These are phyloP conservation scores for Chaetura pelagica DNA, from an alignment of 2,113 vertebrate genomes.

Conservation along the genomic window DNA sequence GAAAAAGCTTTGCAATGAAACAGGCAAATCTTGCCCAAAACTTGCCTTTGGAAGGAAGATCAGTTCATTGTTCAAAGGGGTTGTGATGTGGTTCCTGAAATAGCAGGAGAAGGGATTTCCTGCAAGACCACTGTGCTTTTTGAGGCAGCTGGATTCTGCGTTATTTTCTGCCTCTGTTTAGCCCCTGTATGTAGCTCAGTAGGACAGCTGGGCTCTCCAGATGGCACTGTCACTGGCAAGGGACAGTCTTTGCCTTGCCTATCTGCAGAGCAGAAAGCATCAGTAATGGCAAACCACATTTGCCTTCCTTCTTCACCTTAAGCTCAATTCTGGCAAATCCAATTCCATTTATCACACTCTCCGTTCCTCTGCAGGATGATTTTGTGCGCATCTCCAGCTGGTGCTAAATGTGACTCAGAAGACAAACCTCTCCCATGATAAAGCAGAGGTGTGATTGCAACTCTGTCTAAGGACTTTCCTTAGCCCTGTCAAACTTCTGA, in stretches of 20 bases:
- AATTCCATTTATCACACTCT: background rate
- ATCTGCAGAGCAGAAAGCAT: background rate
- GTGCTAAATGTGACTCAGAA: too few relatives aligned
- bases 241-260: background rate
- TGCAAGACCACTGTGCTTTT: background rate
- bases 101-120: background rate
- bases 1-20: background rate
- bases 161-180: background rate
- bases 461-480: too few relatives aligned
- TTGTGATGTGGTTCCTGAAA: background rate
- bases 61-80: background rate
- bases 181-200: accelerated
- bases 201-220: background rate
- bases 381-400: background rate
- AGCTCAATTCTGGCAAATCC: background rate
- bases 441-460: background rate
- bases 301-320: background rate
- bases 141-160: background rate
- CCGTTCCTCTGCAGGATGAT: background rate
- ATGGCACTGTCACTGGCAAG: background rate
- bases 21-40: background rate
- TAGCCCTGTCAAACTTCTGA: background rate
- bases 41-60: background rate
- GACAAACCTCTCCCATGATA: background rate
- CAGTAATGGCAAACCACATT: background rate